A percentile compares a stretch with the other conserved stretches of the same genome.
phyloP scores from a whole-genome alignment of 2,113 vertebrate species.

The Melanotaenia duboulayi region DNA sequence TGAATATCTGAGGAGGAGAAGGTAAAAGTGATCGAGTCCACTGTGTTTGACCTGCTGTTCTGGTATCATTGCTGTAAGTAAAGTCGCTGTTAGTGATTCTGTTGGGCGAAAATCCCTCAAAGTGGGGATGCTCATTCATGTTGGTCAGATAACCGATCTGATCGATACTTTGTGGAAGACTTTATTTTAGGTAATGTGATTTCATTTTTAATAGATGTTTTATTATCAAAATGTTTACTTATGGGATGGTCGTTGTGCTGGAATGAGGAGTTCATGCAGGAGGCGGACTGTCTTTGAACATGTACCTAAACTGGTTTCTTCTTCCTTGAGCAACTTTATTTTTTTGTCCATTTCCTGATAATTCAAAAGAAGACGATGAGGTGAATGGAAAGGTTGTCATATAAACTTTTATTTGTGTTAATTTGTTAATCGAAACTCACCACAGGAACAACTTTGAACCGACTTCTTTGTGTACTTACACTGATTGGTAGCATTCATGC shows the following conservation, averaged over 20 bases:
- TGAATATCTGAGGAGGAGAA: slow-evolving; percentile 16
- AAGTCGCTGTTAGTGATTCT: not conserved
- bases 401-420: not conserved
- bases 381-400: not conserved
- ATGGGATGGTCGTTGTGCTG: not conserved
- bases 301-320: slow-evolving; percentile 25
- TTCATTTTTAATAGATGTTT: not conserved
- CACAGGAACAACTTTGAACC: not conserved
- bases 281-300: not conserved
- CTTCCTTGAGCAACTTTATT: slow-evolving; percentile 35
- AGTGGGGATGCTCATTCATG: slow-evolving; percentile 14
- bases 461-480: not conserved
- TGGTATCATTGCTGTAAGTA: slow-evolving; percentile 7
- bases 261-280: not conserved
- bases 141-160: too few species aligned
- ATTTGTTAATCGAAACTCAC: not conserved
- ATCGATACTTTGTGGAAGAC: not conserved
- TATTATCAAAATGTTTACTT: not conserved
- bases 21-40: not conserved
- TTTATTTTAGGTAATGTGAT: too few species aligned
- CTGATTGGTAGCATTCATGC: not conserved
- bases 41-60: not conserved
- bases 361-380: slow-evolving; percentile 1
- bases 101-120: not conserved
- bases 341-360: not conserved